These are phyloP conservation scores for Crocallis elinguaria DNA, from an alignment of 2,888 invertebrate species.

Conservation along the genomic window DNA sequence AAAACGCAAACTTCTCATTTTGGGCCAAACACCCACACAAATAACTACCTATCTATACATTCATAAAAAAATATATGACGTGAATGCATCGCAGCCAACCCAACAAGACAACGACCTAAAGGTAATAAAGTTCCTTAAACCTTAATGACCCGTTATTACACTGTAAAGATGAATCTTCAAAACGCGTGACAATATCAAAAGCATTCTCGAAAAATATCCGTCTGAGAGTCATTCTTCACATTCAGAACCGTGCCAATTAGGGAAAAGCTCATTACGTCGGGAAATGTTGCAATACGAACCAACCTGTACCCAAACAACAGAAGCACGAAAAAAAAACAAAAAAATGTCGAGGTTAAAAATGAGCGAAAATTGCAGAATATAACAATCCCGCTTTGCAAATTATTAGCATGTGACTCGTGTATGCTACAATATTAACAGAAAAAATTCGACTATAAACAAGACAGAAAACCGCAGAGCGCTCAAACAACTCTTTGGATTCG, in stretches of 20 bases:
- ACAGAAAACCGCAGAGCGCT: background rate
- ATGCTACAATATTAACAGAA: background rate
- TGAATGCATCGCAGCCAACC: constrained; percentile 21
- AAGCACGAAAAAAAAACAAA: background rate
- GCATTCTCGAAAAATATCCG: constrained; percentile 31
- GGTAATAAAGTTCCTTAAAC: constrained; percentile 31
- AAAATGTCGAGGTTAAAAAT: background rate
- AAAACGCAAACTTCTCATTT: background rate
- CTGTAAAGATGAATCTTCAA: constrained; percentile 26
- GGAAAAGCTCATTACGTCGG: constrained; percentile 34
- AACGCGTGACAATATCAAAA: constrained; percentile 38
- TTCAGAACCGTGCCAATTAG: constrained; percentile 39
- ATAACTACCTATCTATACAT: background rate
- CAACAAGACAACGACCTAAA: constrained; percentile 31
- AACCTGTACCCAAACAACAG: background rate
- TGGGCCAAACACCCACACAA: constrained; percentile 1
- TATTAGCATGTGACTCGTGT: background rate
- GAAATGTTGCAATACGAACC: constrained; percentile 24
- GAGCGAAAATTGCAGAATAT: background rate
- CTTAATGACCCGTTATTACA: constrained; percentile 28
- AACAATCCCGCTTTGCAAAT: background rate
- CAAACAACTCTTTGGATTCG: background rate
- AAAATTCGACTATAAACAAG: background rate
- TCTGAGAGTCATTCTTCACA: constrained; percentile 25
- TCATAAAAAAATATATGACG: constrained; percentile 18